Percentiles rank a stretch among this genome's conserved stretches.
Conservation (phyloP, 2,888 invertebrate genomes). For the Melieria omissa region DNA sequence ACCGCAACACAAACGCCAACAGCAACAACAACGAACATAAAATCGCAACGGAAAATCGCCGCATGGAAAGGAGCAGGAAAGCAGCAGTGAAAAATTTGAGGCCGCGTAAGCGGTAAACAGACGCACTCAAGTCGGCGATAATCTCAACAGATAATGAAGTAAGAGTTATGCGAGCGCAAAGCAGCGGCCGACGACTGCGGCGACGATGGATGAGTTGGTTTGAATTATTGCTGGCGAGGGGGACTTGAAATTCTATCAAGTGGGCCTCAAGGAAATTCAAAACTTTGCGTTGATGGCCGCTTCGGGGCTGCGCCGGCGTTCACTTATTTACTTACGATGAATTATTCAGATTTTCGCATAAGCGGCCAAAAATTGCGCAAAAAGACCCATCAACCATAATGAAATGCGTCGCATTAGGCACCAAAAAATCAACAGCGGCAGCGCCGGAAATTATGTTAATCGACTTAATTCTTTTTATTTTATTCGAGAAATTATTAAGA, state of each 20-base stretch:
- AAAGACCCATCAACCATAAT: conserved; percentile 4
- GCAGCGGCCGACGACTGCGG: background rate
- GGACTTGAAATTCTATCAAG: background rate
- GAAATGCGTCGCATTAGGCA: background rate
- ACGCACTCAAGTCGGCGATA: background rate
- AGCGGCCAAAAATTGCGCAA: background rate
- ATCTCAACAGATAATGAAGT: conserved; percentile 1
- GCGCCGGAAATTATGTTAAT: conserved; percentile 16
- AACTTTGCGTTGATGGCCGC: background rate
- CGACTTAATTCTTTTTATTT: conserved; percentile 13
- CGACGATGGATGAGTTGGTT: background rate
- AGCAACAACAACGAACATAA: conserved; percentile 1
- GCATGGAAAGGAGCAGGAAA: background rate
- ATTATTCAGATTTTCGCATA: conserved; percentile 6
- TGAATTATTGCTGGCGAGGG: background rate
- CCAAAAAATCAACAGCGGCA: background rate
- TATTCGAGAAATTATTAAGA: no score
- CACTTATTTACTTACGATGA: background rate
- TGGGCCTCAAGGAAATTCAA: background rate
- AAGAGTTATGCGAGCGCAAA: conserved; percentile 1
- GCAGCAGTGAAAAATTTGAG: background rate
- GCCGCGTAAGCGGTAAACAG: no score
- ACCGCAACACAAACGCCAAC: background rate
- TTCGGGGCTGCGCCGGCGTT: background rate
- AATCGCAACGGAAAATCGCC: background rate